Evolutionary conservation across 2,888 invertebrate species (phyloP).

Genomic region (Lycocerus yunnanus): DNA sequence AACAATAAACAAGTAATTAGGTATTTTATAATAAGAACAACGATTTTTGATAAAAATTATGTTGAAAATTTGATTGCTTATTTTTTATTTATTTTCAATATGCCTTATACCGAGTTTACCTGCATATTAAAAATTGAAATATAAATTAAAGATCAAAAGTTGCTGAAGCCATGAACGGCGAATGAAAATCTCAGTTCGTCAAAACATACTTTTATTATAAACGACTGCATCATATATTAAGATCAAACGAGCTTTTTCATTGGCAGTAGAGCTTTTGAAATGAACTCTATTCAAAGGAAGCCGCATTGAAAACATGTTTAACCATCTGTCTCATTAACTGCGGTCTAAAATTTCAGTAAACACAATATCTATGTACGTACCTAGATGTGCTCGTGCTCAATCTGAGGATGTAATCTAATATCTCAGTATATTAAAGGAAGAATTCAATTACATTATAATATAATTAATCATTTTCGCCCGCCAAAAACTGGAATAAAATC

Average conservation of each 20-base stretch:
- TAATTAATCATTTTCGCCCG: not conserved
- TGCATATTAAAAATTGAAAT: constrained; percentile 13
- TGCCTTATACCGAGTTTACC: too few relatives aligned
- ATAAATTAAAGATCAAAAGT: constrained; percentile 35
- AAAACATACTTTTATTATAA: constrained; percentile 46
- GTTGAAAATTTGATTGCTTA: too few relatives aligned
- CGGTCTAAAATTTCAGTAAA: constrained; percentile 48
- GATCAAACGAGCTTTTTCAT: constrained; percentile 54
- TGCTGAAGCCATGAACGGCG: constrained; percentile 34
- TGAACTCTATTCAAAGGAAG: constrained; percentile 48
- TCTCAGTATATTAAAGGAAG: constrained; percentile 5
- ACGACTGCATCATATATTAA: constrained; percentile 53
- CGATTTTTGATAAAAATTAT: too few relatives aligned
- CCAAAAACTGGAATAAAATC: not conserved
- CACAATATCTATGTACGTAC: constrained; percentile 42
- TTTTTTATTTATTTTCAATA: too few relatives aligned
- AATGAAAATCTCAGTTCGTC: constrained; percentile 42
- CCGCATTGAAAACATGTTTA: constrained; percentile 50
- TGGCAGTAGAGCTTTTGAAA: constrained; percentile 47
- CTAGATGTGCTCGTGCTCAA: constrained; percentile 13
- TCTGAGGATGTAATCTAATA: constrained; percentile 21
- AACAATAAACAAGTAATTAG: not conserved
- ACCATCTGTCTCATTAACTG: constrained; percentile 48
- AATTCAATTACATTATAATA: not conserved
- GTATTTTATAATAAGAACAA: too few relatives aligned